Evolutionary conservation across 2,888 invertebrate genomes (phyloP).

Genomic region (Conchocele bisecta): DNA sequence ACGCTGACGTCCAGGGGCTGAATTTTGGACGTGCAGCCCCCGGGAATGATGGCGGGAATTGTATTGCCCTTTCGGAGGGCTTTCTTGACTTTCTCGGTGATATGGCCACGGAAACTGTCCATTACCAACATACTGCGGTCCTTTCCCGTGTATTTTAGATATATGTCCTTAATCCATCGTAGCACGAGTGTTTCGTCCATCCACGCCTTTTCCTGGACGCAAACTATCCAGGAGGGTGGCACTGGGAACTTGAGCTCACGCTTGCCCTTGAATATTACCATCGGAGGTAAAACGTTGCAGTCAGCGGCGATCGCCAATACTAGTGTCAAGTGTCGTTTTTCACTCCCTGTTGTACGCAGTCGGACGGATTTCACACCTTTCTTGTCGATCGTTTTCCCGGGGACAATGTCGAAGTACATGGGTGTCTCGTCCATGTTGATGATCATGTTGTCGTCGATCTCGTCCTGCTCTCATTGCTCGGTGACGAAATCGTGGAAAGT

Average conservation of each 20-base stretch:
- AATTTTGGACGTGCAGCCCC: conserved; percentile 12
- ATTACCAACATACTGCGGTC: conserved; percentile 10
- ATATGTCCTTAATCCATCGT: conserved; percentile 14
- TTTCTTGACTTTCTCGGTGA: background rate
- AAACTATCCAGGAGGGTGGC: conserved; percentile 7
- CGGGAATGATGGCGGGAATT: conserved; percentile 15
- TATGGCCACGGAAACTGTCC: conserved; percentile 18
- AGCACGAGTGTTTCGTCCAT: conserved; percentile 16
- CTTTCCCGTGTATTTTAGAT: conserved; percentile 2
- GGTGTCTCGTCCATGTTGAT: conserved; percentile 3
- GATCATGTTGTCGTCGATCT: background rate
- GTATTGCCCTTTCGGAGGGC: conserved; percentile 5
- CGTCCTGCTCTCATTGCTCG: too few relatives aligned
- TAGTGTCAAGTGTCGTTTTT: background rate
- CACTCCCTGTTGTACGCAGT: background rate
- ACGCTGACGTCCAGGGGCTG: conserved; percentile 20
- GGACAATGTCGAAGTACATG: background rate
- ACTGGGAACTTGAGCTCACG: background rate
- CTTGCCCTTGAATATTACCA: conserved; percentile 18
- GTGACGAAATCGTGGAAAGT: too few relatives aligned
- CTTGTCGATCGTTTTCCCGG: background rate
- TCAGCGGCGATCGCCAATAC: conserved; percentile 1
- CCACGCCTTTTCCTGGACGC: conserved; percentile 9
- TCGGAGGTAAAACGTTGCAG: background rate
- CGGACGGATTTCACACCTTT: background rate